phyloP scores from a whole-genome alignment of 2,113 vertebrate genomes.

The Chitala chitala region DNA sequence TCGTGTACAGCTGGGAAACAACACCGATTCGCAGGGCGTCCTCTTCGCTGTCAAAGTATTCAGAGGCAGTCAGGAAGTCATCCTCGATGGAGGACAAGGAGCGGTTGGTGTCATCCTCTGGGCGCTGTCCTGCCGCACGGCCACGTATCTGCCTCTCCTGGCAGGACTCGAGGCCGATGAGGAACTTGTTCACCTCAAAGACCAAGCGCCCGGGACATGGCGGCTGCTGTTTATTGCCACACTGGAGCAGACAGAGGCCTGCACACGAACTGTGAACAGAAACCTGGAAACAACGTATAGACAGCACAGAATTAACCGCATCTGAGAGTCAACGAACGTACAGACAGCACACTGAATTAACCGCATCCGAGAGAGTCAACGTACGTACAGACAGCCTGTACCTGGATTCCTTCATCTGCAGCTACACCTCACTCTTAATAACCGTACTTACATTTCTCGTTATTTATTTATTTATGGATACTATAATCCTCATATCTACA shows the following conservation, averaged over 20 bases:
- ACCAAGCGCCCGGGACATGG: conserved; percentile 73
- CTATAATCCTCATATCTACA: too few relatives aligned
- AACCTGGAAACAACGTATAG: background rate
- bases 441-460: too few relatives aligned
- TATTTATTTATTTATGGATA: too few relatives aligned
- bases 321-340: too few relatives aligned
- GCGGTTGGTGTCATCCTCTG: conserved; percentile 89
- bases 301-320: too few relatives aligned
- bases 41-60: conserved; percentile 83
- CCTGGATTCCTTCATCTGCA: too few relatives aligned
- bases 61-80: conserved; percentile 90
- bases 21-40: conserved; percentile 78
- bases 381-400: too few relatives aligned
- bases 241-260: conserved; percentile 85
- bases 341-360: too few relatives aligned
- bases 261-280: conserved; percentile 66
- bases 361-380: too few relatives aligned
- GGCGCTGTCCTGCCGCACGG: conserved; percentile 50
- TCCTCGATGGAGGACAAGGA: conserved; percentile 94
- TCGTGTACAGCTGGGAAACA: background rate
- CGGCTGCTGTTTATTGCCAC: conserved; percentile 60
- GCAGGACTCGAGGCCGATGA: conserved; percentile 84
- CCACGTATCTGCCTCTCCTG: conserved; percentile 73
- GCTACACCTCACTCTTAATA: too few relatives aligned
- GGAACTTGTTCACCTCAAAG: conserved; percentile 92